A percentile compares a stretch with the other conserved stretches of the same genome.
Evolutionary conservation across 2,888 invertebrate species (phyloP).

Genomic region (Drosophila antonietae): DNA sequence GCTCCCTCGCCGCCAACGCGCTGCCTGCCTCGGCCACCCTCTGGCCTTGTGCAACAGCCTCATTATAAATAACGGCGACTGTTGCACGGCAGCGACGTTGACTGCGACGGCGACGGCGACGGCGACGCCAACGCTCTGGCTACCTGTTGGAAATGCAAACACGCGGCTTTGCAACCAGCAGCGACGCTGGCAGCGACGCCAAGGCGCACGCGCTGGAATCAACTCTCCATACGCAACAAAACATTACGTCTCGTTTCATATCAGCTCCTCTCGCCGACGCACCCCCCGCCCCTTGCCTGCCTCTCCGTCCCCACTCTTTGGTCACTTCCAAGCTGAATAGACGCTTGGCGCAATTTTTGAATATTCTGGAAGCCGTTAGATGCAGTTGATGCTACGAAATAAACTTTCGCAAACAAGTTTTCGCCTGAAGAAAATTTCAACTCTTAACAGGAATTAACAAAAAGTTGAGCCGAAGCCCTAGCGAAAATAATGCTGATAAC

Average conservation of each 20-base stretch:
- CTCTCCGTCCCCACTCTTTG: background rate
- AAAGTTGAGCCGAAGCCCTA: background rate
- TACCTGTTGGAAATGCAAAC: conserved; percentile 80
- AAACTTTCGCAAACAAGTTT: conserved; percentile 5
- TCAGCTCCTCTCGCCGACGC: background rate
- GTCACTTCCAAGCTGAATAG: background rate
- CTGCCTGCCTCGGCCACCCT: background rate
- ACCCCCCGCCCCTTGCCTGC: background rate
- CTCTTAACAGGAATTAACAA: background rate
- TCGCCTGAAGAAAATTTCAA: background rate
- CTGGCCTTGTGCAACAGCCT: conserved; percentile 53
- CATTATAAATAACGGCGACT: conserved; percentile 74
- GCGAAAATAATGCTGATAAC: background rate
- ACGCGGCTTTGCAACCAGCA: conserved; percentile 20
- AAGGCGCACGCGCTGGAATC: conserved; percentile 68
- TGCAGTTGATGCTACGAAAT: background rate
- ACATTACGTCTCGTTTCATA: background rate
- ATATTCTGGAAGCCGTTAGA: conserved; percentile 11
- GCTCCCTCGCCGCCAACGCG: background rate
- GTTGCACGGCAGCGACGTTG: conserved; percentile 65
- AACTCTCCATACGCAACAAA: conserved; percentile 57
- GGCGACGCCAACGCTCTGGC: conserved; percentile 42
- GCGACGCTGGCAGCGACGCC: conserved; percentile 44
- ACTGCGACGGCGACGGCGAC: conserved; percentile 14
- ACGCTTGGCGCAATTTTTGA: conserved; percentile 37